Evolutionary conservation across 37 sponge, comb jelly and placozoan genomes (phyloP).

Genomic region (Petrosia ficiformis): DNA sequence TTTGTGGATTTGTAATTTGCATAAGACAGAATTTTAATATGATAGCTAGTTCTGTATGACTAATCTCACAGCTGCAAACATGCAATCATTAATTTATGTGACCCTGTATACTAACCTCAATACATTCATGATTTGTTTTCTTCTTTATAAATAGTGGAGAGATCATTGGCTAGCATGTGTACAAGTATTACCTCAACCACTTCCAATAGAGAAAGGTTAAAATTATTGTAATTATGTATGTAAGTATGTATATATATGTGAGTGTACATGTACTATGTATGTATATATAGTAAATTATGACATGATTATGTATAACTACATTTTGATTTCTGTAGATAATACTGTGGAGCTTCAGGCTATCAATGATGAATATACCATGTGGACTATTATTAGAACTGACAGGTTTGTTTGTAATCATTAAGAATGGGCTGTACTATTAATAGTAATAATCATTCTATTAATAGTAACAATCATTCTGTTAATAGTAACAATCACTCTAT

Average conservation of each 20-base stretch:
- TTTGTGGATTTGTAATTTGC: no score
- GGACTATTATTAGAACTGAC: constrained; percentile 35
- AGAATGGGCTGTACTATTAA: no score
- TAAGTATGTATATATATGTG: not conserved
- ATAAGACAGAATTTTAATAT: no score
- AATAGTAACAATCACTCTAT: no score
- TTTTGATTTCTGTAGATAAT: constrained; percentile 21
- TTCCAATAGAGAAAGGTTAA: constrained; percentile 48
- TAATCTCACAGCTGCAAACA: no score
- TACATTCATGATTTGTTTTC: constrained; percentile 3
- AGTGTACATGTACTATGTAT: no score
- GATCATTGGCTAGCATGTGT: constrained; percentile 85
- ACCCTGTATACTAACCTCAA: no score
- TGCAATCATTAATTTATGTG: no score
- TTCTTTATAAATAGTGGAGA: constrained; percentile 52
- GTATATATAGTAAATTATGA: not conserved
- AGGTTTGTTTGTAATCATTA: not conserved
- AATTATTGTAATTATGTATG: not conserved
- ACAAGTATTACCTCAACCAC: constrained; percentile 38
- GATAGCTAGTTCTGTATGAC: no score
- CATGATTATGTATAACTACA: not conserved
- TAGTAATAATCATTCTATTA: no score
- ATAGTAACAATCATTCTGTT: no score
- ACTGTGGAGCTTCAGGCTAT: constrained; percentile 18
- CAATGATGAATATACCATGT: constrained; percentile 79